Evolutionary conservation across 2,888 invertebrate species (phyloP).

Genomic region (Trachelus iudaicus): DNA sequence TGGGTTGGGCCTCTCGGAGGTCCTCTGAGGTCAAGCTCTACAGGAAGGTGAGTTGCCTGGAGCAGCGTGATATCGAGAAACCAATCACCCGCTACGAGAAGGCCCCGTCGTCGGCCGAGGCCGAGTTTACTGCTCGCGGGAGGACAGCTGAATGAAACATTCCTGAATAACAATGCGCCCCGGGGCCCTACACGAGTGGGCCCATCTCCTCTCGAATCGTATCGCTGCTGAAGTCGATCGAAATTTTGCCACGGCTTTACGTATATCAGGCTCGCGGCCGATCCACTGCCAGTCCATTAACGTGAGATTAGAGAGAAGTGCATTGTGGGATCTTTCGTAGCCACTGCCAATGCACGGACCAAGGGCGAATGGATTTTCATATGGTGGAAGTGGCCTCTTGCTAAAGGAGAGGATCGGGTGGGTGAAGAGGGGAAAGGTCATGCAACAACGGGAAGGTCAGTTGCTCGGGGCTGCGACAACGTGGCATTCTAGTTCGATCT

Average conservation of each 20-base stretch:
- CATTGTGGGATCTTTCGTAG: too few relatives aligned
- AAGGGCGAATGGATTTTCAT: too few relatives aligned
- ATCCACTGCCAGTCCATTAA: too few relatives aligned
- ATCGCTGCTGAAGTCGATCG: too few relatives aligned
- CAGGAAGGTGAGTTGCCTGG: slow-evolving; percentile 59
- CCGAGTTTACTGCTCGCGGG: slow-evolving; percentile 3
- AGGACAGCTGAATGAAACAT: slow-evolving; percentile 12
- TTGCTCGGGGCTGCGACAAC: slow-evolving; percentile 61
- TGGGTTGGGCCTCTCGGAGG: slow-evolving; percentile 58
- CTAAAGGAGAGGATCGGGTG: neutral
- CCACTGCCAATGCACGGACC: too few relatives aligned
- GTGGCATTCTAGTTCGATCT: slow-evolving; percentile 31
- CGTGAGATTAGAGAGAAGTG: too few relatives aligned
- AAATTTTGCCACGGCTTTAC: too few relatives aligned
- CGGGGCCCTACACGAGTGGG: neutral
- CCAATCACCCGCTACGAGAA: slow-evolving; percentile 51
- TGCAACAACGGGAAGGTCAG: slow-evolving; percentile 63
- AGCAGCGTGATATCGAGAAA: slow-evolving; percentile 62
- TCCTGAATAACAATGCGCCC: slow-evolving; percentile 7
- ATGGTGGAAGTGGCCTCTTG: neutral
- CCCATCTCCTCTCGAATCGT: neutral
- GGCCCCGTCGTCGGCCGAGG: slow-evolving; percentile 1
- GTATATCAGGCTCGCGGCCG: too few relatives aligned
- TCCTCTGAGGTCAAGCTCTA: slow-evolving; percentile 57
- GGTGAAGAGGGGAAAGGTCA: slow-evolving; percentile 37